Evolutionary conservation across 2,113 vertebrate genomes (phyloP).

Genomic region (Nycticryphes semicollaris): DNA sequence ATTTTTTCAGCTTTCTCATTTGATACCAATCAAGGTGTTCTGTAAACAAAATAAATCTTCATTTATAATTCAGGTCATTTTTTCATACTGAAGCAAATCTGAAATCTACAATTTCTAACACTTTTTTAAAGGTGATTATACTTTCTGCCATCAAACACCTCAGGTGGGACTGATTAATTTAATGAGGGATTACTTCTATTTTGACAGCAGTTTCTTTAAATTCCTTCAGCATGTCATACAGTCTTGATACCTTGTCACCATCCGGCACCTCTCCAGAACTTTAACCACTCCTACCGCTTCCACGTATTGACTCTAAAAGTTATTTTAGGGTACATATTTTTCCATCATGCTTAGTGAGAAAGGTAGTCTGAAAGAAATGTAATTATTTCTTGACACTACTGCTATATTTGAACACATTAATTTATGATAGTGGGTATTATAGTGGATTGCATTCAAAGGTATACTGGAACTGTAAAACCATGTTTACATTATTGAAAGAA

Average conservation of each 20-base stretch:
- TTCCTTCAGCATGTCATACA: constrained; percentile 29
- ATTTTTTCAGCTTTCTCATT: not conserved
- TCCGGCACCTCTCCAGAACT: constrained; percentile 9
- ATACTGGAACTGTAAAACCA: not conserved
- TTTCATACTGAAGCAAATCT: not conserved
- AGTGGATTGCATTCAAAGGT: not conserved
- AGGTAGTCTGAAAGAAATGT: constrained; percentile 27
- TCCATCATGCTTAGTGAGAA: constrained; percentile 2
- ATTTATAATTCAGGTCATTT: not conserved
- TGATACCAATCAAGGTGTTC: not conserved
- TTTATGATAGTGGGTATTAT: not conserved
- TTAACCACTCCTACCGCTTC: not conserved
- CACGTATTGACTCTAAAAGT: not conserved
- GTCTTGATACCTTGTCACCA: constrained; percentile 35
- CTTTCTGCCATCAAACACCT: constrained; percentile 20
- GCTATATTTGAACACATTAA: not conserved
- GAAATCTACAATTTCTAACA: not conserved
- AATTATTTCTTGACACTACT: constrained; percentile 25
- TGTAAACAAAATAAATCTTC: constrained; percentile 22
- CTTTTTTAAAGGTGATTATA: not conserved
- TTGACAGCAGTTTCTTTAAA: constrained; percentile 52
- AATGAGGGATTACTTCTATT: constrained; percentile 57
- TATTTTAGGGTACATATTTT: constrained; percentile 41
- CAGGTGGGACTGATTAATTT: constrained; percentile 45
- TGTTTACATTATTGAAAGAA: not conserved